Evolutionary conservation across 2,113 vertebrate genomes (phyloP).

Genomic region (Ammospiza caudacuta): DNA sequence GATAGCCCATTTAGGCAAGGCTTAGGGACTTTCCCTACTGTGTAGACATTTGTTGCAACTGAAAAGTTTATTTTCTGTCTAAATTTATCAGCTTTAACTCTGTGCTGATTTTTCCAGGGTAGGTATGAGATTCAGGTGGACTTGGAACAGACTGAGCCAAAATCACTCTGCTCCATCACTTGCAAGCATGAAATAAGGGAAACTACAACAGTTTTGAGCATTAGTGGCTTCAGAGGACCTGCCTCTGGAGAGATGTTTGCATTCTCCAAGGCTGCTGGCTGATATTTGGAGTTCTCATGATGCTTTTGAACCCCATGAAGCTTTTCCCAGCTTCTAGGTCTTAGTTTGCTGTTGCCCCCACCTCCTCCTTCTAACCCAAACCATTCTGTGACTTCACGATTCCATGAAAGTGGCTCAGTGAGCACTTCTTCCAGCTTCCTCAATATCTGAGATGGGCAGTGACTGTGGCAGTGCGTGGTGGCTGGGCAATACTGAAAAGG

Average conservation of each 20-base stretch:
- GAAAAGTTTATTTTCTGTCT: background rate
- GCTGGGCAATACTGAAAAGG: background rate
- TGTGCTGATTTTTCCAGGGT: background rate
- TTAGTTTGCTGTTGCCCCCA: background rate
- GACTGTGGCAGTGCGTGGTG: fast-evolving
- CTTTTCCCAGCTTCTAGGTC: background rate
- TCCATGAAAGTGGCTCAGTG: background rate
- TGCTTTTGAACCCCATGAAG: fast-evolving
- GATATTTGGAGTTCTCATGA: background rate
- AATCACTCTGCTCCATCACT: background rate
- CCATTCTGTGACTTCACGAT: background rate
- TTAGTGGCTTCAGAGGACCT: background rate
- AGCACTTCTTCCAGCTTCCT: background rate
- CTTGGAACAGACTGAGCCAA: background rate
- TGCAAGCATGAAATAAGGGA: background rate
- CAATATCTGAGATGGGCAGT: background rate
- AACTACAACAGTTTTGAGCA: background rate
- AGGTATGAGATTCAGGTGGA: background rate
- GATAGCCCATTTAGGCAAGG: background rate
- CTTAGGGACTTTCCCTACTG: background rate
- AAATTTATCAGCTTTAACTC: background rate
- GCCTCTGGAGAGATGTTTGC: background rate
- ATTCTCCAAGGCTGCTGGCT: background rate
- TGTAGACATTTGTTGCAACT: background rate
- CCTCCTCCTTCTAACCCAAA: background rate